Conservation (phyloP, 1,140 invertebrate species). For the Leptinotarsa texana region DNA sequence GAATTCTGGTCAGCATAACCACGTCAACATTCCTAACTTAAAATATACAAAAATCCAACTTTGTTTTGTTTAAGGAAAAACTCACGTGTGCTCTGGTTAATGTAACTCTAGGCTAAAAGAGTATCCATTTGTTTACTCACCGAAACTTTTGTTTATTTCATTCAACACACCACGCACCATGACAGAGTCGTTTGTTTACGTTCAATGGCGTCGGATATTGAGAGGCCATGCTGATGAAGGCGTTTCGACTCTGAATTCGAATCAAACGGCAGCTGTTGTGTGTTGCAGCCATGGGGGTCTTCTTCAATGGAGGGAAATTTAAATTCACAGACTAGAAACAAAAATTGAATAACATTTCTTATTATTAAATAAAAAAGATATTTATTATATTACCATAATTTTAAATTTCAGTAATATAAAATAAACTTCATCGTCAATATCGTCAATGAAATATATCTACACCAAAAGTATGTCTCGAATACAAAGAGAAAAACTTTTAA, state of each 20-base stretch:
- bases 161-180: slow-evolving; percentile 29
- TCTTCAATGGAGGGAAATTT: slow-evolving; percentile 12
- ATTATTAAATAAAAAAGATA: no score
- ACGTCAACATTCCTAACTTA: not conserved
- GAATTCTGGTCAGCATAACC: not conserved
- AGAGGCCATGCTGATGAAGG: slow-evolving; percentile 32
- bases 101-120: slow-evolving; percentile 35
- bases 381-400: no score
- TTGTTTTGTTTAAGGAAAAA: slow-evolving; percentile 12
- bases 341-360: no score
- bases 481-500: no score
- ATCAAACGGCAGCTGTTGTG: not conserved
- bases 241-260: slow-evolving; percentile 16
- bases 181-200: slow-evolving; percentile 29
- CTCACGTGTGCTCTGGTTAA: slow-evolving; percentile 30
- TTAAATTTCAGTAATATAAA: no score
- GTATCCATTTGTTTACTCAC: slow-evolving; percentile 35
- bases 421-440: no score
- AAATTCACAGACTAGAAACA: not conserved
- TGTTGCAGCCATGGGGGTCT: not conserved
- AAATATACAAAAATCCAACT: not conserved
- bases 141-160: slow-evolving; percentile 35
- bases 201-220: slow-evolving; percentile 30
- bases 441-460: no score
- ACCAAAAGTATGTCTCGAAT: no score